phyloP scores from a whole-genome alignment of 1,140 invertebrate species.

The Agraylea sexmaculata region DNA sequence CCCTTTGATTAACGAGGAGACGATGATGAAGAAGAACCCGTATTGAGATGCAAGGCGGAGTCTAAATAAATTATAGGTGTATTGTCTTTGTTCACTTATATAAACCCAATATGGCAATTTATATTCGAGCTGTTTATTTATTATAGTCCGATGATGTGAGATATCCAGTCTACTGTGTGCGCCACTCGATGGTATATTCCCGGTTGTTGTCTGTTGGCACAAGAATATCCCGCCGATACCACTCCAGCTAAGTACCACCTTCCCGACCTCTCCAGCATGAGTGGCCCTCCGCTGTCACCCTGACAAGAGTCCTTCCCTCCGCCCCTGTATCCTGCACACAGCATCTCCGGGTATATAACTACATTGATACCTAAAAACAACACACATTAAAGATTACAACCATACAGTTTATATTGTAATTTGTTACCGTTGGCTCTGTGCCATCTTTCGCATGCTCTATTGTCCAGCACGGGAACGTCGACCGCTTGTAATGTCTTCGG shows the following conservation, averaged over 20 bases:
- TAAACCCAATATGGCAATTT: too few relatives aligned
- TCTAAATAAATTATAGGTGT: too few relatives aligned
- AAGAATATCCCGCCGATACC: slow-evolving; percentile 87
- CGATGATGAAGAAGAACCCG: too few relatives aligned
- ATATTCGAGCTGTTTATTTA: too few relatives aligned
- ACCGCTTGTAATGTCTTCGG: slow-evolving; percentile 87
- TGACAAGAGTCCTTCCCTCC: slow-evolving; percentile 68
- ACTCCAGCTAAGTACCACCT: slow-evolving; percentile 76
- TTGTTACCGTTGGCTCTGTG: slow-evolving; percentile 56
- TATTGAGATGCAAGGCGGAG: too few relatives aligned
- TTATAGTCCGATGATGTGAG: slow-evolving; percentile 41
- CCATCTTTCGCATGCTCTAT: slow-evolving; percentile 72
- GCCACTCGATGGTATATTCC: slow-evolving; percentile 91
- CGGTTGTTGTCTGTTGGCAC: slow-evolving; percentile 80
- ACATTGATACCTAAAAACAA: slow-evolving; percentile 65
- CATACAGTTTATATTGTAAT: too few relatives aligned
- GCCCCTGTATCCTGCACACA: slow-evolving; percentile 87
- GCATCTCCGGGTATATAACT: slow-evolving; percentile 91
- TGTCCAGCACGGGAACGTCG: slow-evolving; percentile 84
- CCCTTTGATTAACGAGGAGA: too few relatives aligned
- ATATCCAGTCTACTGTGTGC: slow-evolving; percentile 89
- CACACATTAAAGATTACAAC: too few relatives aligned
- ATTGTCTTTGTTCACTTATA: too few relatives aligned
- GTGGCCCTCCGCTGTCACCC: slow-evolving; percentile 79
- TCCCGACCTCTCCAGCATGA: slow-evolving; percentile 76